Percentiles rank a stretch among this genome's conserved stretches.
phyloP scores from a whole-genome alignment of 2,888 invertebrate genomes.

The Cheilosia urbana region DNA sequence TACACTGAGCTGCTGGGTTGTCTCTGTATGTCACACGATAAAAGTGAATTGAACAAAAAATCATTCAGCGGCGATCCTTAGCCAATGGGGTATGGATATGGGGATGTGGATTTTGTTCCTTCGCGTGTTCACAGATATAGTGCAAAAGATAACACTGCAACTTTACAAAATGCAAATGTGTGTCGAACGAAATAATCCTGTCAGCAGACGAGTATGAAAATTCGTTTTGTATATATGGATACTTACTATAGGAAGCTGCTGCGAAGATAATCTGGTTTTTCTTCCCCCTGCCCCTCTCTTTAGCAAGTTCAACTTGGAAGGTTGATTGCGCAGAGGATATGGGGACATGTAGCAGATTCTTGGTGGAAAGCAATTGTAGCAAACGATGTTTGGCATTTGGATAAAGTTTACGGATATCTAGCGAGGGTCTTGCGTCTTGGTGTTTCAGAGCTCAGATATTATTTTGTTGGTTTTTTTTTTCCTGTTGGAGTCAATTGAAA shows the following conservation, averaged over 20 bases:
- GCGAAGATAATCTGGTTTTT: not conserved
- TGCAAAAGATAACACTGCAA: conserved; percentile 6
- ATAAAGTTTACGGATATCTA: conserved; percentile 42
- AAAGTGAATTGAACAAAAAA: conserved; percentile 47
- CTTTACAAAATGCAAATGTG: conserved; percentile 48
- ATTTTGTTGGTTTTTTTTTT: conserved; percentile 14
- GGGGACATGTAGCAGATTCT: conserved; percentile 15
- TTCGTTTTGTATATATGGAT: conserved; percentile 46
- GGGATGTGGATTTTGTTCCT: not conserved
- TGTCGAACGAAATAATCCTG: conserved; percentile 39
- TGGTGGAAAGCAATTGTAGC: conserved; percentile 39
- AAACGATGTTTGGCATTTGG: conserved; percentile 44
- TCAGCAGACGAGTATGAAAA: conserved; percentile 48
- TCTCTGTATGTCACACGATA: conserved; percentile 32
- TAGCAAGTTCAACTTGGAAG: conserved; percentile 5
- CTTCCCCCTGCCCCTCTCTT: not conserved
- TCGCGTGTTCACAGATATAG: conserved; percentile 1
- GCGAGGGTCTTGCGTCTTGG: conserved; percentile 2
- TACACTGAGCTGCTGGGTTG: no score
- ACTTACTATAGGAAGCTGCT: conserved; percentile 5
- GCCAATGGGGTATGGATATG: not conserved
- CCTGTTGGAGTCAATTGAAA: conserved; percentile 34
- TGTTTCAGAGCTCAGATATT: conserved; percentile 37
- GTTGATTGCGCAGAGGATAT: conserved; percentile 18
- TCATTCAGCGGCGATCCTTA: conserved; percentile 26